Evolutionary conservation across 2,888 invertebrate species (phyloP).

Genomic region (Ceratothoa steindachneri): DNA sequence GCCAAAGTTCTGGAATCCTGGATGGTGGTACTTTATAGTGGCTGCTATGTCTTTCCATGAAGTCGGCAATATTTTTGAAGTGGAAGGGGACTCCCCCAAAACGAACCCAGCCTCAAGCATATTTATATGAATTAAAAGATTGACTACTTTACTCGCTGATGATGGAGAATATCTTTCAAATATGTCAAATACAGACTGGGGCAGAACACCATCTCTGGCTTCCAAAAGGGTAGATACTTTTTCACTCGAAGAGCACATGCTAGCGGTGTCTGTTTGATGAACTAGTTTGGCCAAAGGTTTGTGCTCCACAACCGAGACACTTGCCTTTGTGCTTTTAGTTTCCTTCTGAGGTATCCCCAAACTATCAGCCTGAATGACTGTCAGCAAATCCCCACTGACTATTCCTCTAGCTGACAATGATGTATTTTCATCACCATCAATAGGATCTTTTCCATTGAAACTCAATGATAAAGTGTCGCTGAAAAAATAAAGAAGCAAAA

Average conservation of each 20-base stretch:
- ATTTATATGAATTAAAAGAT: slow-evolving; percentile 36
- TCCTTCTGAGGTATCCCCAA: not conserved
- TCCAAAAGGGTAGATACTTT: slow-evolving; percentile 17
- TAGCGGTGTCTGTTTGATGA: not conserved
- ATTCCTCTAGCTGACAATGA: slow-evolving; percentile 18
- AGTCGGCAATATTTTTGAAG: slow-evolving; percentile 5
- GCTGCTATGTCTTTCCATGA: slow-evolving; percentile 36
- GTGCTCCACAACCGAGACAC: not conserved
- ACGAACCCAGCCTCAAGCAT: slow-evolving; percentile 40
- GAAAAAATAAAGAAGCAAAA: too few species aligned
- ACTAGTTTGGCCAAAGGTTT: not conserved
- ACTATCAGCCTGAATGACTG: slow-evolving; percentile 1
- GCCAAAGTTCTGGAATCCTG: slow-evolving; percentile 17
- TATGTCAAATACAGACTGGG: slow-evolving; percentile 9
- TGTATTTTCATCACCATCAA: slow-evolving; percentile 19
- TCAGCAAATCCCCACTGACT: slow-evolving; percentile 30
- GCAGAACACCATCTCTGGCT: slow-evolving; percentile 21
- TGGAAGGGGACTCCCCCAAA: not conserved
- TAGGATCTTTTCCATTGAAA: slow-evolving; percentile 29
- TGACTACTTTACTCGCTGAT: slow-evolving; percentile 25
- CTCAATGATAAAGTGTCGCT: slow-evolving; percentile 30
- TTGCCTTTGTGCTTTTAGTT: not conserved
- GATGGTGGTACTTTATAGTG: slow-evolving; percentile 27
- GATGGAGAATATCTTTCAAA: slow-evolving; percentile 20
- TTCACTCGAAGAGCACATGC: not conserved